A percentile compares a stretch with the other conserved stretches of the same genome.
Conservation (phyloP, 2,113 vertebrate genomes). For the Rhabdomys dilectus region DNA sequence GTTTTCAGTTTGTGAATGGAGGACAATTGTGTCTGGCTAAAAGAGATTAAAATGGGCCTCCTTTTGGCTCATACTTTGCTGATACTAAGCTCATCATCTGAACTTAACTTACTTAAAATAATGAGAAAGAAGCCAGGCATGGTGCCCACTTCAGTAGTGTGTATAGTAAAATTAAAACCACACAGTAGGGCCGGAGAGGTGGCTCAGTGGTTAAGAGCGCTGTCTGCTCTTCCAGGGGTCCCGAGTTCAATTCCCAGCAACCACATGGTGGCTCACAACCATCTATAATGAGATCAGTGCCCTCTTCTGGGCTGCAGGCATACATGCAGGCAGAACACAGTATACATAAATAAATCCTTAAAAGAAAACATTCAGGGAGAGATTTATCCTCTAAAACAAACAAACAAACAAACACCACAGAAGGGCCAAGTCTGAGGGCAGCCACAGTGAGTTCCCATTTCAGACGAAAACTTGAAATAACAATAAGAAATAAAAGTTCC, state of each 20-base stretch:
- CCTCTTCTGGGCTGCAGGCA: too few species aligned
- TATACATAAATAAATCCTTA: too few species aligned
- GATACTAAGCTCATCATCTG: not conserved
- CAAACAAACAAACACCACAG: too few species aligned
- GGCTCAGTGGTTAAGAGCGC: too few species aligned
- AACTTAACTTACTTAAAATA: not conserved
- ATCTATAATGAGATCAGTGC: too few species aligned
- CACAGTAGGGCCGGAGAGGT: not conserved
- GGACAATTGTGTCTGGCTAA: not conserved
- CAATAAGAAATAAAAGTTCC: slow-evolving; percentile 9
- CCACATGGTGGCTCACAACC: too few species aligned
- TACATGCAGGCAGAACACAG: too few species aligned
- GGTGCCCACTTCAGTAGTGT: not conserved
- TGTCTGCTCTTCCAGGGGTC: too few species aligned
- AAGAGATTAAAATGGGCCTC: not conserved
- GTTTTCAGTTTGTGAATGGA: not conserved
- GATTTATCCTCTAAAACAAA: too few species aligned
- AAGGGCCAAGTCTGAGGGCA: not conserved
- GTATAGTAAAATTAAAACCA: not conserved
- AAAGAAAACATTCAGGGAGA: too few species aligned
- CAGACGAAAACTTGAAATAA: not conserved
- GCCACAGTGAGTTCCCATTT: not conserved
- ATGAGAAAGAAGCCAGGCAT: not conserved
- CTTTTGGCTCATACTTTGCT: not conserved
- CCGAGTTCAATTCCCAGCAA: too few species aligned